Conservation (phyloP, 2,888 invertebrate genomes). For the Drosophila ustulata region DNA sequence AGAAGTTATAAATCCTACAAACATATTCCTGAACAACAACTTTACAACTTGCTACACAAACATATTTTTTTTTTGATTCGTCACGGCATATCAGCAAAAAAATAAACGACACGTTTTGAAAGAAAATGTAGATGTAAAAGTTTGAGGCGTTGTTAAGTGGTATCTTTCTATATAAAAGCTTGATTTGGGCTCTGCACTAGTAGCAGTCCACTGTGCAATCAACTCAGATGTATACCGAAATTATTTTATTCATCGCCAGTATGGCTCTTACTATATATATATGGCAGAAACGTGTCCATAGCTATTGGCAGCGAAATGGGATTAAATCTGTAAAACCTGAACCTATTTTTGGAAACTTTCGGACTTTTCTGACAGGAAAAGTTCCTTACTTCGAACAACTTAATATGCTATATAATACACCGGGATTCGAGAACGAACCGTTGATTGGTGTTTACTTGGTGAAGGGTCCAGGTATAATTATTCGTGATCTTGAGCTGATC, state of each 20-base stretch:
- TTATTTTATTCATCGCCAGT: conserved; percentile 3
- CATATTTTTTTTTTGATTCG: not conserved
- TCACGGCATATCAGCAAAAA: not conserved
- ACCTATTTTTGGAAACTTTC: conserved; percentile 7
- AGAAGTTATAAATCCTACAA: not conserved
- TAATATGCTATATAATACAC: conserved; percentile 5
- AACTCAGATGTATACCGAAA: conserved; percentile 6
- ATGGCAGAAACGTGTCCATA: conserved; percentile 15
- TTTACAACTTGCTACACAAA: not conserved
- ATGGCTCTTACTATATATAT: conserved; percentile 5
- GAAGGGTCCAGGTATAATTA: conserved; percentile 7
- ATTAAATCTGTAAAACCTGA: conserved; percentile 7
- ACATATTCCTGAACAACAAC: not conserved
- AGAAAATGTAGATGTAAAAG: not conserved
- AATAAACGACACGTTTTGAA: not conserved
- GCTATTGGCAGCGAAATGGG: conserved; percentile 17
- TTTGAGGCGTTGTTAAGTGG: not conserved
- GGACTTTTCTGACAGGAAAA: conserved; percentile 6
- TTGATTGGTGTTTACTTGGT: conserved; percentile 8
- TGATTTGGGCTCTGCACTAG: not conserved
- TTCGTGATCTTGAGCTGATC: conserved; percentile 22
- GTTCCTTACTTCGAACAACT: conserved; percentile 6
- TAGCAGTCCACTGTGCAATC: not conserved
- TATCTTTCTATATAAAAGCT: not conserved
- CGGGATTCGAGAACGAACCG: conserved; percentile 15